phyloP scores from a whole-genome alignment of 1,140 invertebrate species.

The Leptopilina boulardi region DNA sequence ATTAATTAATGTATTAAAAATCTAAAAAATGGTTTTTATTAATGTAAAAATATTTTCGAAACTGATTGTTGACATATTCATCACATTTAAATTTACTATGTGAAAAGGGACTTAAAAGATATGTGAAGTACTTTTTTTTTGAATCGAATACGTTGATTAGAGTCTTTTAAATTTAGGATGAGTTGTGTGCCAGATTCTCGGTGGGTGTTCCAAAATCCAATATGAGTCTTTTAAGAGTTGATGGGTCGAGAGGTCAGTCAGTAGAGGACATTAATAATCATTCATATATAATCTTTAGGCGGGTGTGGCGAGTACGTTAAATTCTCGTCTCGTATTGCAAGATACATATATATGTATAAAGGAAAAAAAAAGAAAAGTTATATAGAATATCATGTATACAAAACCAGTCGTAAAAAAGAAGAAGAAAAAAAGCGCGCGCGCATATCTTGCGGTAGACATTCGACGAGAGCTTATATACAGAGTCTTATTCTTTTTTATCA shows the following conservation, averaged over 20 bases:
- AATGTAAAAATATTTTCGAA: too few species aligned
- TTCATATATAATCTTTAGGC: constrained; percentile 14
- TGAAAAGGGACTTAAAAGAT: background rate
- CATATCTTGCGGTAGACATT: background rate
- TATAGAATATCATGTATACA: constrained; percentile 15
- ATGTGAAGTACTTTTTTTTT: background rate
- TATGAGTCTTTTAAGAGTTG: constrained; percentile 18
- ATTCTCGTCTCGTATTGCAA: constrained; percentile 11
- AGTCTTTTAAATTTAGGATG: background rate
- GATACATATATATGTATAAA: background rate
- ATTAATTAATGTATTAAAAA: too few species aligned
- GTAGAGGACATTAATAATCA: constrained; percentile 22
- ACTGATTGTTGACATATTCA: too few species aligned
- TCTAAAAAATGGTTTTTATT: too few species aligned
- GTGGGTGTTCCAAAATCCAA: constrained; percentile 19
- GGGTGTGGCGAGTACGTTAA: constrained; percentile 24
- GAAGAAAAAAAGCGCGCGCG: constrained; percentile 29
- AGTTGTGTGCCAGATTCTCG: constrained; percentile 13
- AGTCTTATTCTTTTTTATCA: constrained; percentile 14
- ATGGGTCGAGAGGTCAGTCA: constrained; percentile 16
- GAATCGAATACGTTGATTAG: constrained; percentile 1
- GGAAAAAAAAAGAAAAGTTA: constrained; percentile 3
- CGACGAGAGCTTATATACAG: background rate
- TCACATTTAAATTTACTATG: too few species aligned
- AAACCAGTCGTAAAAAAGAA: constrained; percentile 46